Evolutionary conservation across 2,797 vertebrate species (phyloP).

Genomic region (Girardinus metallicus): DNA sequence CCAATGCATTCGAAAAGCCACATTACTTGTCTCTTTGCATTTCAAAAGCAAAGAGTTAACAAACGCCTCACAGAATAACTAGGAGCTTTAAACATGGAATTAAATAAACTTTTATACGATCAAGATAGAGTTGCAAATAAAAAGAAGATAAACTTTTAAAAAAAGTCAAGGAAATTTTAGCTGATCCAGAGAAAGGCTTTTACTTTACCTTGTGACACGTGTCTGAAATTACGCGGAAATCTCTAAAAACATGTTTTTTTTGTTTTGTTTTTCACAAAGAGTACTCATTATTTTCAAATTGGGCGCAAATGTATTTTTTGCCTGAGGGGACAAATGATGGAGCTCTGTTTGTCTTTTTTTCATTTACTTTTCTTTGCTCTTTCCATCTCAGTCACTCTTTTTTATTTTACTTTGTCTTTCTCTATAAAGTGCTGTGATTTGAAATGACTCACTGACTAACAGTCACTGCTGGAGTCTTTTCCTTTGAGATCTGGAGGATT

Average conservation of each 20-base stretch:
- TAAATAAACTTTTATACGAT: not conserved
- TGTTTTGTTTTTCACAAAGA: not conserved
- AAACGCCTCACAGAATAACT: not conserved
- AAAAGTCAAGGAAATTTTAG: not conserved
- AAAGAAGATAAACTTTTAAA: not conserved
- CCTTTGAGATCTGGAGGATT: slow-evolving; percentile 37
- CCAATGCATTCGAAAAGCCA: not conserved
- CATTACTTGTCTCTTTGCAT: not conserved
- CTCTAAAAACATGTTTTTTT: not conserved
- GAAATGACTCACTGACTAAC: slow-evolving; percentile 46
- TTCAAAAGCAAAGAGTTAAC: not conserved
- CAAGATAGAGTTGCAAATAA: not conserved
- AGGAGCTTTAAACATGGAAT: not conserved
- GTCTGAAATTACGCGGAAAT: slow-evolving; percentile 1
- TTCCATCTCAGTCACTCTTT: not conserved
- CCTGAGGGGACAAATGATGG: not conserved
- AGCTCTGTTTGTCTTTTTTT: not conserved
- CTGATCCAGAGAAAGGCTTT: not conserved
- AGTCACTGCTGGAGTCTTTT: slow-evolving; percentile 39
- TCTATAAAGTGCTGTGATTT: slow-evolving; percentile 51
- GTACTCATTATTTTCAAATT: slow-evolving; percentile 1
- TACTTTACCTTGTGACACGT: not conserved
- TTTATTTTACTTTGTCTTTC: slow-evolving; percentile 10
- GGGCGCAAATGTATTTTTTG: not conserved
- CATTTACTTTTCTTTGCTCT: too few relatives aligned